Base-by-base conservation (phyloP, 1,140 invertebrate genomes). In the Colletes gigas region DNA sequence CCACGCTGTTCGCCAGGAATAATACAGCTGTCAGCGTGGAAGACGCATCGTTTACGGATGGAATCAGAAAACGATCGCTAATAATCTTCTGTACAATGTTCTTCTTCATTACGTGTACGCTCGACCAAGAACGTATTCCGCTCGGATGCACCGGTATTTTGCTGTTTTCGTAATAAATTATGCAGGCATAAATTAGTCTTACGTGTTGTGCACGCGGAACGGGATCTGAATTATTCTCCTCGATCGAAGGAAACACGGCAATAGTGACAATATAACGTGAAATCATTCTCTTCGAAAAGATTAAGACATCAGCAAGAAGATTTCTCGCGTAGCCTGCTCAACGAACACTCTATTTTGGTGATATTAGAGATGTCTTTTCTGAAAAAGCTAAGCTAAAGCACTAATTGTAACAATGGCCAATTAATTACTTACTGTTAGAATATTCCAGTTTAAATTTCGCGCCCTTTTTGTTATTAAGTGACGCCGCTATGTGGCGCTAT, bases 91-190 rank as follows among this genome's bases (percentile, higher is more conserved):
- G 12, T 10, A 19, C 21, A 41, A 30, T 65, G 65, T 77, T 77
- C 75, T 10, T 77, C 75, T 69, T 77, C 65, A 69, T 77, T 60
- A 77, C 66, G 41, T 14, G 65, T 52, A 41, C 41, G 17, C 19
- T 7, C 44, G 30, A 41, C 55, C 75, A 19, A 60, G 30, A n/a
- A 50, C 63, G 14, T 66, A 67, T 80, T 67, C 21, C 63, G 78
- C 47, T 72, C 19, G 52, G 19, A 50, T 50, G 62, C 70, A 62
- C 17, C 39, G 70, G 39, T 30, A 41, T 79, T 79, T 65, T 47
- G 19, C 60, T 14, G 60, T 79, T 79, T 73, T 79, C 62, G 39
- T 79, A 79, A 79, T 79, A 44, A 73, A 79, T 79, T 72, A 73
- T 66, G 77, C 41, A 66, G 77, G 9, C 60, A 14, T 71, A 21